Base-by-base conservation (phyloP, 2,797 vertebrate species). In the Cynopterus sphinx region DNA sequence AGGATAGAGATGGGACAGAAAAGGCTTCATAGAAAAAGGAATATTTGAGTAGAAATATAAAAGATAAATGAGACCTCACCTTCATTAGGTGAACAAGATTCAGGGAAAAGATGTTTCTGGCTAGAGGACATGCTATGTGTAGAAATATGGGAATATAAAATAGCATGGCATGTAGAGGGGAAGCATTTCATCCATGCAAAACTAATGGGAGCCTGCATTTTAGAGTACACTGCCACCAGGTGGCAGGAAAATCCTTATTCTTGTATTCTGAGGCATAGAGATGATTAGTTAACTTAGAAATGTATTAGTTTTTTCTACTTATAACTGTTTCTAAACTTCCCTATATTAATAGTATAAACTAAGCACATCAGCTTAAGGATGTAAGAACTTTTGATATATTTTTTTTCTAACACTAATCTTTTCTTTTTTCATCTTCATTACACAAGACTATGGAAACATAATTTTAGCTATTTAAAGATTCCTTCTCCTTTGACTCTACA, bases 151-250 rank as follows among this genome's bases (percentile, higher is more conserved):
- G 39, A 55, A 24, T 17, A 21, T 73, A 33, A 84, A 65, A 79
- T 16, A 73, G 55, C n/a, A 70, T 63, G 55, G 7, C 17, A 31
- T 49, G 26, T 24, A 46, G 31, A 39, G 24, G 67, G 43, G 31
- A 85, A 94, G 36, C 68, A n/a, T 63, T 83, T 82, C 33, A 68
- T 17, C n/a, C 51, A 78, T 19, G 39, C 11, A 24, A 59, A 90
- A 81, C 13, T 6, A 26, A 75, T 22, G 21, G 59, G 39, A 74
- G 39, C 26, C 15, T 39, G 39, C 49, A 49, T 59, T 88, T 46
- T 49, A 71, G 81, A 84, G 61, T 84, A 67, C 41, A 88, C 84
- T 88, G 77, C 84, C 95, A 88, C 77, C 55, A 96, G 88, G 92
- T 94, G 95, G 95, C n/a, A 65, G n/a, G 41, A 78, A 61, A 46